Conservation (phyloP, 92 coral and sea anemone species). For the Bergia puertoricense region DNA sequence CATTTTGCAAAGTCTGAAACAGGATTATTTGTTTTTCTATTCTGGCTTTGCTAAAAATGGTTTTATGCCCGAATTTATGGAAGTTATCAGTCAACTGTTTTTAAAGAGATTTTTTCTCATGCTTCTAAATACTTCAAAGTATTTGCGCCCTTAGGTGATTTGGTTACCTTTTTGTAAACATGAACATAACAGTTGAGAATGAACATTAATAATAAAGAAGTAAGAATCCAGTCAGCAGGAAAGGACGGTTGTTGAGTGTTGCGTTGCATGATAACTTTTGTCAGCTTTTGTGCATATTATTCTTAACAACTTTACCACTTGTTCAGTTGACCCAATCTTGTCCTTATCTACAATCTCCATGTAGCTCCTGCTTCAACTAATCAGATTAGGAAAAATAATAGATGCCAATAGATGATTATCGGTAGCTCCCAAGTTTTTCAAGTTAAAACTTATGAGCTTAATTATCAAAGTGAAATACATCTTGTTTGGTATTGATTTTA, state of each 20-base stretch:
- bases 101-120: background rate
- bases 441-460: background rate
- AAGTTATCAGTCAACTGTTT: background rate
- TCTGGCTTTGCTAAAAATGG: background rate
- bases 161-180: background rate
- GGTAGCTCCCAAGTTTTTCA: background rate
- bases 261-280: too few species aligned
- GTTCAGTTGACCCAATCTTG: background rate
- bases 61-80: background rate
- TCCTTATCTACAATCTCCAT: background rate
- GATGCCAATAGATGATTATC: background rate
- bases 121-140: background rate
- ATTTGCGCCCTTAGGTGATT: background rate
- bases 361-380: background rate
- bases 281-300: background rate
- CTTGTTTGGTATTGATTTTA: background rate
- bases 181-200: background rate
- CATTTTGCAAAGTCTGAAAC: background rate
- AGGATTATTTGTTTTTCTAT: too few species aligned
- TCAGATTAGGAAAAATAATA: background rate
- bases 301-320: background rate
- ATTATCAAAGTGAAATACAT: background rate
- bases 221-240: background rate
- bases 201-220: background rate
- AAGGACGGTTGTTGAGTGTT: background rate